Evolutionary conservation across 2,113 vertebrate genomes (phyloP).

Genomic region (Leptodactylus fuscus): DNA sequence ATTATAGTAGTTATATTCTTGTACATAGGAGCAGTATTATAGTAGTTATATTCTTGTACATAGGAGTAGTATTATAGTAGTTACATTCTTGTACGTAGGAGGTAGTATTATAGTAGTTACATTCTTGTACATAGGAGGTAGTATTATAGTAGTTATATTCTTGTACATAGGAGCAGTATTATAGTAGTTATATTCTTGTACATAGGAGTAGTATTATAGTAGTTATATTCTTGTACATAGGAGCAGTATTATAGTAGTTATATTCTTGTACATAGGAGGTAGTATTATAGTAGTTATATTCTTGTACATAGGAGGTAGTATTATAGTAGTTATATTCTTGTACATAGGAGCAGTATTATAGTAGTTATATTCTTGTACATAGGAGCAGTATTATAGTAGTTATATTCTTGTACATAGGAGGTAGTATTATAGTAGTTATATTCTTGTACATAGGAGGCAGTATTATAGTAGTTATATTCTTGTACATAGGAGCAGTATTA

Average conservation of each 20-base stretch:
- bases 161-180: too few species aligned
- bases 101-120: too few species aligned
- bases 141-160: too few species aligned
- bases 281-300: too few species aligned
- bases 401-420: not conserved
- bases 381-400: not conserved
- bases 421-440: too few species aligned
- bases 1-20: not conserved
- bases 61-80: not conserved
- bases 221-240: slow-evolving; percentile 3
- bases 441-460: too few species aligned
- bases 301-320: too few species aligned
- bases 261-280: not conserved
- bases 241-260: slow-evolving; percentile 6
- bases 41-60: slow-evolving; percentile 1
- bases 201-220: not conserved
- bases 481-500: too few species aligned
- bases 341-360: not conserved
- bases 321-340: not conserved
- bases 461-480: too few species aligned
- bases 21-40: not conserved
- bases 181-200: slow-evolving; percentile 3
- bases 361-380: not conserved
- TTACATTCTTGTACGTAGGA: not conserved
- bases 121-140: too few species aligned